Evolutionary conservation across 2,797 vertebrate species (phyloP).

Genomic region (Anguilla marmorata): DNA sequence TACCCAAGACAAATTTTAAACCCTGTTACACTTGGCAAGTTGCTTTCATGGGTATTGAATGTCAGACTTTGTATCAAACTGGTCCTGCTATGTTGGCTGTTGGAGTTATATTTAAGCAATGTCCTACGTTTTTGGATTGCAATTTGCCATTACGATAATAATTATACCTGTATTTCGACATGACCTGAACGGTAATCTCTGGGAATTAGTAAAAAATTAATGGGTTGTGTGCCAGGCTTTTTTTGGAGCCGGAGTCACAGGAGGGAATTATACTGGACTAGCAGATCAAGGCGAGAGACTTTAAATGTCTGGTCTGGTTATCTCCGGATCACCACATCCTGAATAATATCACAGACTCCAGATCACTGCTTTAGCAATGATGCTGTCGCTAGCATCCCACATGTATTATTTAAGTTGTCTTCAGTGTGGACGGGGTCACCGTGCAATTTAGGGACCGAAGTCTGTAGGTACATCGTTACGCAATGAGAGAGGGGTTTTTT

Average conservation of each 20-base stretch:
- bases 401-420: neutral
- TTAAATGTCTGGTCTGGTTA: neutral
- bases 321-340: neutral
- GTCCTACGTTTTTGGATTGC: neutral
- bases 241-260: neutral
- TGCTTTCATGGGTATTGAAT: neutral
- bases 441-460: neutral
- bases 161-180: neutral
- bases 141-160: neutral
- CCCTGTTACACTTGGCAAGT: neutral
- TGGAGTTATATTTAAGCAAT: neutral
- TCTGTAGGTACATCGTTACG: neutral
- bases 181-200: neutral
- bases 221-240: neutral
- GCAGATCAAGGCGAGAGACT: neutral
- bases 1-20: neutral
- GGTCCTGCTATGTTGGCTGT: neutral
- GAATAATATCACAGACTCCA: neutral
- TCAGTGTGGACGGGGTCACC: neutral
- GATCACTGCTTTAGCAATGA: neutral
- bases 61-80: neutral
- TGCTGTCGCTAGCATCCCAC: neutral
- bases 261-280: neutral
- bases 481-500: neutral
- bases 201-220: neutral